Percentiles rank a stretch among this genome's conserved stretches.
phyloP scores from a whole-genome alignment of 2,113 vertebrate species.

The Telmatochromis sp. region DNA sequence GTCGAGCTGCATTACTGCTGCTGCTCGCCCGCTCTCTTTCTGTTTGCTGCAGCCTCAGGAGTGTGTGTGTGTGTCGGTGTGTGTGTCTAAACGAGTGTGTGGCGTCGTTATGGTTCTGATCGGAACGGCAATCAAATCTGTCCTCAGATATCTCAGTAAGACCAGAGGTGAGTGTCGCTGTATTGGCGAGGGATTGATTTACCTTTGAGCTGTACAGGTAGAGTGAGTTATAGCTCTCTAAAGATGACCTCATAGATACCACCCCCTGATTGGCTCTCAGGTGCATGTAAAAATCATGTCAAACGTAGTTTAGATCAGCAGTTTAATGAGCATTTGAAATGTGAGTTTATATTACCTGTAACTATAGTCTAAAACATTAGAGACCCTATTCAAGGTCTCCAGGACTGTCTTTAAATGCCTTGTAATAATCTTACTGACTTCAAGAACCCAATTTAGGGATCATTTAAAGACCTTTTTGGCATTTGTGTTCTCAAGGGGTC shows the following conservation, averaged over 20 bases:
- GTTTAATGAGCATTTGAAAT: not conserved
- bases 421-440: not conserved
- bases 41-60: conserved; percentile 31
- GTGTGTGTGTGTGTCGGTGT: not conserved
- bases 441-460: not conserved
- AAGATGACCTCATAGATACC: not conserved
- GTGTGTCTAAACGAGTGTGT: not conserved
- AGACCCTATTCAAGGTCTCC: not conserved
- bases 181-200: not conserved
- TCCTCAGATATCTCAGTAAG: conserved; percentile 55
- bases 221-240: not conserved
- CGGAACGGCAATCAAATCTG: conserved; percentile 53
- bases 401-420: not conserved
- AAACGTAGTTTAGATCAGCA: not conserved
- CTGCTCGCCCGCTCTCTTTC: not conserved
- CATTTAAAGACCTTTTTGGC: not conserved
- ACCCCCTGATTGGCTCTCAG: conserved; percentile 8
- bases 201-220: not conserved
- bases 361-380: not conserved
- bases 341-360: not conserved
- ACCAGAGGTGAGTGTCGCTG: conserved; percentile 43
- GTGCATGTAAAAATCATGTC: not conserved
- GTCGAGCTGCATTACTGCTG: conserved; percentile 34
- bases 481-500: not conserved
- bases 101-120: conserved; percentile 58